Percentiles rank a stretch among this genome's conserved stretches.
Evolutionary conservation across 2,888 invertebrate species (phyloP).

Genomic region (Drosophila nr. medialis): DNA sequence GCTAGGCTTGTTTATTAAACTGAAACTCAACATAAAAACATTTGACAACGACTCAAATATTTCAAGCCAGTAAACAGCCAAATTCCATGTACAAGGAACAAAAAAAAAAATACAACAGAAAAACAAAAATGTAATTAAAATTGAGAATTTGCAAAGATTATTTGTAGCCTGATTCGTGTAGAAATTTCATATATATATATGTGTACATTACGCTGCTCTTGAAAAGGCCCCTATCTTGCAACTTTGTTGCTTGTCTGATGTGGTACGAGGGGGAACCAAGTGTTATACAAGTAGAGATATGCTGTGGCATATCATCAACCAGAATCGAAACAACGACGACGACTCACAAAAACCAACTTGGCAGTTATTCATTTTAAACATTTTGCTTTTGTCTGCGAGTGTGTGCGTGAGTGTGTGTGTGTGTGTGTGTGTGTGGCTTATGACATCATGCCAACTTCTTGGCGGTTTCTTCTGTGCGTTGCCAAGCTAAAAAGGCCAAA

Average conservation of each 20-base stretch:
- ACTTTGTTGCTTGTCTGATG: background rate
- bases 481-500: slow-evolving; percentile 32
- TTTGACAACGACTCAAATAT: background rate
- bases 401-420: slow-evolving; percentile 18
- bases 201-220: background rate
- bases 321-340: slow-evolving; percentile 29
- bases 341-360: slow-evolving; percentile 25
- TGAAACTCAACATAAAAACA: background rate
- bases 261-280: background rate
- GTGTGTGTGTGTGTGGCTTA: slow-evolving; percentile 50
- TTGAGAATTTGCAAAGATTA: background rate
- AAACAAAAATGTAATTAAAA: slow-evolving; percentile 1
- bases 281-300: slow-evolving; percentile 20
- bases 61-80: background rate
- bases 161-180: background rate
- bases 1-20: background rate
- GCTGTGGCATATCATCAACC: slow-evolving; percentile 20
- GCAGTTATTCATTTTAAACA: slow-evolving; percentile 42
- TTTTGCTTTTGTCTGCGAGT: slow-evolving; percentile 35
- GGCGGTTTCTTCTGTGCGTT: slow-evolving; percentile 37
- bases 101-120: background rate
- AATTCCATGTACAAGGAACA: background rate
- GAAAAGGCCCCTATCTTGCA: background rate
- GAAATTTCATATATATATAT: background rate
- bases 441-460: slow-evolving; percentile 70